Evolutionary conservation across 1,140 invertebrate genomes (phyloP), one percentile per base, ranked within the genome.

Genomic region (Zaprionus vittiger): DNA sequence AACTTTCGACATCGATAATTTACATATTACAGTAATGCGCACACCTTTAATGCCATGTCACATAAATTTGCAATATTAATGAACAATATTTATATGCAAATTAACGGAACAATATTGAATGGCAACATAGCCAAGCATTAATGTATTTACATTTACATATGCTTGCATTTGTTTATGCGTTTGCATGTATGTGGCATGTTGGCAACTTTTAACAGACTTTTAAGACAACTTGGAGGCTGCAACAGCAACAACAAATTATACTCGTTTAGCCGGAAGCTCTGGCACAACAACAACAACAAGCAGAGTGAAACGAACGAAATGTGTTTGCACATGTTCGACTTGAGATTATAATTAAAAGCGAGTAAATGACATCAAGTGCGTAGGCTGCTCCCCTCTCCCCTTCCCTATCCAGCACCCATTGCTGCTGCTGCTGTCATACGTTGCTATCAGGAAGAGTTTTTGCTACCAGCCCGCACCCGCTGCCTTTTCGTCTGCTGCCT

Each of bases 181-280:
- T 38, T 54, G 41, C 6, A 44, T 44, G 15, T 47, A 9, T 34
- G 31, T 34, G 31, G 17, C n/a, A 47, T 17, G 41, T 47, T 17
- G 22, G 44, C 81, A 84, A 83, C 78, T 83, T 84, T 83, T 65
- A 61, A 81, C 69, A 77, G 64, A 52, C 7, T 65, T 52, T 22
- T 14, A 38, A 69, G 67, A 54, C 71, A 67, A 70, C 62, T 79
- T 79, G 77, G 57, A 60, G 65, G 44, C 54, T 57, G 52, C 65
- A 22, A 41, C 49, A 47, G 9, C 34, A 62, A 54, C 28, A 62
- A 55, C 52, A 64, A 37, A 5, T n/a, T 55, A 37, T 72, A 73
- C 63, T 66, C 54, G 73, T 80, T 80, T 56, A 77, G 56, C 55
- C 81, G 73, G 78, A 81, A 84, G 70, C 55, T 77, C 41, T 55